Base-by-base conservation (phyloP, 2,113 vertebrate species). In the Morone saxatilis region DNA sequence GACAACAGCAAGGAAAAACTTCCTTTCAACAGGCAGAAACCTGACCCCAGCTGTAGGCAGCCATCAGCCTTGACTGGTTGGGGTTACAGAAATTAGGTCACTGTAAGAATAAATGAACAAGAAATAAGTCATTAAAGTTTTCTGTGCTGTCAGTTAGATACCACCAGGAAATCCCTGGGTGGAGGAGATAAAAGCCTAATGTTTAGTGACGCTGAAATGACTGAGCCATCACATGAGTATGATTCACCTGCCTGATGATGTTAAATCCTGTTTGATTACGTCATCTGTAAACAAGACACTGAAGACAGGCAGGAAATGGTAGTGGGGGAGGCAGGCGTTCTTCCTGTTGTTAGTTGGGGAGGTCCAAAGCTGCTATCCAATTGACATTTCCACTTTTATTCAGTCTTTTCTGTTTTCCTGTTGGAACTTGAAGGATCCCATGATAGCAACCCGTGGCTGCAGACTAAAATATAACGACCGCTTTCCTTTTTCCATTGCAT, bases 221-320 rank as follows among this genome's bases (percentile, higher is more conserved):
- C 72, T 1, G 54, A 71, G 59, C 60, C 50, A 5, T 83, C 66
- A 85, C 70, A 81, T 63, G 80, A 71, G 57, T 6, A 8, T 89
- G 89, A 92, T 76, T 95, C 91, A 92, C 87, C 88, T 91, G 76
- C 76, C 22, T 38, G 22, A 69, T 94, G 93, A 93, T 41, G 61
- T 94, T 90, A 94, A 48, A 13, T 94, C 93, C 93, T 91, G 89
- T 92, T 92, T 82, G 72, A 84, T 66, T 89, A 50, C 62, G 65
- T 75, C 53, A 86, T 94, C 76, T 89, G 88, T 92, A 92, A 94
- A 94, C 88, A 93, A 91, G 83, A 48, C 76, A 83, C 78, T 78
- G 70, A 57, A 19, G 61, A 69, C 57, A 1, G 76, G 65, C 81
- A 85, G 93, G 92, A 95, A 93, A 84, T 87, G 56, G 76, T 56